Evolutionary conservation across 2,113 vertebrate genomes (phyloP).

Genomic region (Oreochromis aureus): DNA sequence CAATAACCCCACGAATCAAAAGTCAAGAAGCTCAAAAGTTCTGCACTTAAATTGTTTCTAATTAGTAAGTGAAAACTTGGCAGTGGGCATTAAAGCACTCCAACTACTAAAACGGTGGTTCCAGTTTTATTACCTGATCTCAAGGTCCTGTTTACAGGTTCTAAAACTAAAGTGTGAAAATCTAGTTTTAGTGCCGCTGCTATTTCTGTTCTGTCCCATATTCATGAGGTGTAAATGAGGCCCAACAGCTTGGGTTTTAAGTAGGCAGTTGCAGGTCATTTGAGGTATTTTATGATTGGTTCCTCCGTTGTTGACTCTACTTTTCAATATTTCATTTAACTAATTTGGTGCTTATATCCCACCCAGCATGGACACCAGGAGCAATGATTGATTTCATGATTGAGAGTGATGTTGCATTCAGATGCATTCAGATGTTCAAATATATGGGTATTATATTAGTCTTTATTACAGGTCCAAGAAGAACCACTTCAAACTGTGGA

Average conservation of each 20-base stretch:
- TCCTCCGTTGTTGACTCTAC: neutral
- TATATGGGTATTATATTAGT: too few relatives aligned
- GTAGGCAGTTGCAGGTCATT: neutral
- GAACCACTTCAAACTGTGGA: too few relatives aligned
- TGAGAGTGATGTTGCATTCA: too few relatives aligned
- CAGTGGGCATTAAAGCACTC: neutral
- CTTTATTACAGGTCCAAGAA: too few relatives aligned
- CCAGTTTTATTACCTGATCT: neutral
- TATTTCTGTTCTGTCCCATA: neutral
- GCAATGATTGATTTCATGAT: too few relatives aligned
- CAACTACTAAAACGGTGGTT: neutral
- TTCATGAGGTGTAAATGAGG: neutral
- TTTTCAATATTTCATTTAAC: neutral
- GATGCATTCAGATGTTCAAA: too few relatives aligned
- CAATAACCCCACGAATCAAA: neutral
- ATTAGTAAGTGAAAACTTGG: neutral
- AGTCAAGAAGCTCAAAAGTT: neutral
- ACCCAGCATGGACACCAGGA: neutral
- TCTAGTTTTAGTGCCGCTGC: neutral
- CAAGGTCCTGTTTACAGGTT: neutral
- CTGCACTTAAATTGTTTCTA: fast-evolving
- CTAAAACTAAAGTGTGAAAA: neutral
- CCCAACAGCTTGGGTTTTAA: neutral
- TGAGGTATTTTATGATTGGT: neutral
- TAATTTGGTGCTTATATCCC: neutral